Conservation (phyloP, 23 tunicate genomes). For the Trididemnum nubilum region DNA sequence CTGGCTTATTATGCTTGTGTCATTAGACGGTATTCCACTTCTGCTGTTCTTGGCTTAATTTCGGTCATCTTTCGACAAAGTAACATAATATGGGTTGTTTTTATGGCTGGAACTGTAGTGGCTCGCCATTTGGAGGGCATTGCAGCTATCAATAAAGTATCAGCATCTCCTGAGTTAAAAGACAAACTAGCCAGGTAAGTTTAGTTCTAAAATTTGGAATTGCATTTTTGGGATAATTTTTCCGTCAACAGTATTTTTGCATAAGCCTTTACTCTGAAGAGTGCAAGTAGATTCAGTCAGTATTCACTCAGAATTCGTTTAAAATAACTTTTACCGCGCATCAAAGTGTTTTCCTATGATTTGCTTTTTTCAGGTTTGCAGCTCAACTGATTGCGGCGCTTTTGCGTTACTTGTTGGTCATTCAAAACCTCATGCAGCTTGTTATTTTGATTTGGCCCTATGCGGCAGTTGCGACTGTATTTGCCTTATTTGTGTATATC, state of each 20-base stretch:
- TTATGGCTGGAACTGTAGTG: constrained; percentile 72
- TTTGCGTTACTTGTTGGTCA: constrained; percentile 56
- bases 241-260: not conserved
- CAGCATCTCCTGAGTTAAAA: constrained; percentile 59
- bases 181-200: constrained; percentile 73
- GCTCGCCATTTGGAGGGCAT: constrained; percentile 54
- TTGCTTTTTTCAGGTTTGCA: constrained; percentile 76
- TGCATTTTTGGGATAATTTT: not conserved
- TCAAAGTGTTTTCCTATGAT: too few relatives aligned
- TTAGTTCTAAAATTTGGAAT: not conserved
- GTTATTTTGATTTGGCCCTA: constrained; percentile 58
- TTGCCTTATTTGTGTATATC: constrained; percentile 47
- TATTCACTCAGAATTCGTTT: too few relatives aligned
- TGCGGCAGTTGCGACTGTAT: constrained; percentile 29
- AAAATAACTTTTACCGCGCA: too few relatives aligned
- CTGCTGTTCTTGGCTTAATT: constrained; percentile 44
- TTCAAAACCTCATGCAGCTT: constrained; percentile 39
- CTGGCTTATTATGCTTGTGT: constrained; percentile 68
- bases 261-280: too few relatives aligned
- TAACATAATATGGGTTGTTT: constrained; percentile 82
- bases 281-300: too few relatives aligned
- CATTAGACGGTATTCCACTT: constrained; percentile 26
- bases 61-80: constrained; percentile 79
- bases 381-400: constrained; percentile 50
- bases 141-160: constrained; percentile 50